Evolutionary conservation across 2,797 vertebrate genomes (phyloP).

Genomic region (Gambelia wislizenii): DNA sequence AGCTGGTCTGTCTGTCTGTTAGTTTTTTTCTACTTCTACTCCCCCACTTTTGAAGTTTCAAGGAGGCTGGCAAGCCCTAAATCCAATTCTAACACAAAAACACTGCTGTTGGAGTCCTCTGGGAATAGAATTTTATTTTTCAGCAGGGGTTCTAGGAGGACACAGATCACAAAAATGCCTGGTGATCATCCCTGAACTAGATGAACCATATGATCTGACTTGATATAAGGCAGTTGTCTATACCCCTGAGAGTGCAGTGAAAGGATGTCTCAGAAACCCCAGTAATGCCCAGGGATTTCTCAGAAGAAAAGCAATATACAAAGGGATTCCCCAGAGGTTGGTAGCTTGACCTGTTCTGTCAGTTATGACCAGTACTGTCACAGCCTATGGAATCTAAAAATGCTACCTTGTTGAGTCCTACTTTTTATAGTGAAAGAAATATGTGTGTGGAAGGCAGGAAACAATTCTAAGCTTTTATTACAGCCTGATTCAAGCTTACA

Average conservation of each 20-base stretch:
- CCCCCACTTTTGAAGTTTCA: too few species aligned
- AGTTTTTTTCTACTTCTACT: too few species aligned
- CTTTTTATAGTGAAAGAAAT: not conserved
- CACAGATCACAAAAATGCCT: not conserved
- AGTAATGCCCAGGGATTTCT: not conserved
- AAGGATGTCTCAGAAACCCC: not conserved
- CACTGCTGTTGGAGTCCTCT: too few species aligned
- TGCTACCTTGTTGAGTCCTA: not conserved
- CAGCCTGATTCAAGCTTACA: not conserved
- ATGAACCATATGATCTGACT: not conserved
- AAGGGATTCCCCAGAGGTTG: not conserved
- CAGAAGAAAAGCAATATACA: not conserved
- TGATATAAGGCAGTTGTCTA: not conserved
- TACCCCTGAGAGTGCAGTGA: not conserved
- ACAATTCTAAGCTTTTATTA: constrained; percentile 10
- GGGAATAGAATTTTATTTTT: too few species aligned
- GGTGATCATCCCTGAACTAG: not conserved
- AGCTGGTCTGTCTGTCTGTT: too few species aligned
- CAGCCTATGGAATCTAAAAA: not conserved
- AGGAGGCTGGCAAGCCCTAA: too few species aligned
- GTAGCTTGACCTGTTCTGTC: not conserved
- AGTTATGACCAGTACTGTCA: not conserved
- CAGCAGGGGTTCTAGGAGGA: too few species aligned
- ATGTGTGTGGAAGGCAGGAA: not conserved
- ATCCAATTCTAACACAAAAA: too few species aligned